phyloP scores from a whole-genome alignment of 1,140 invertebrate species.

The Drosophila funebris region DNA sequence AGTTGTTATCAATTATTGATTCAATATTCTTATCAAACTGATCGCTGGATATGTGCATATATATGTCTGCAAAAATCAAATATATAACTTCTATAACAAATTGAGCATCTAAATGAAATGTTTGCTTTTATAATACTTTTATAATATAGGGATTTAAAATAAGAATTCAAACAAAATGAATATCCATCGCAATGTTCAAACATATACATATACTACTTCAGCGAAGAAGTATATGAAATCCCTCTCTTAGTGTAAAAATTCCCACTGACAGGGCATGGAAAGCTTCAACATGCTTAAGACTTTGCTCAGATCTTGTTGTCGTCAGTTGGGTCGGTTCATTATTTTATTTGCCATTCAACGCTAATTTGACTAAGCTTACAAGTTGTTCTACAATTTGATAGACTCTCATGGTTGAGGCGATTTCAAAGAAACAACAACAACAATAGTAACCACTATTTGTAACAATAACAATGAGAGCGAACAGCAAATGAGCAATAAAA shows the following conservation, averaged over 20 bases:
- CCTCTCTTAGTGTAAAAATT: background rate
- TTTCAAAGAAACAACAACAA: constrained; percentile 11
- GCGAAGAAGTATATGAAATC: too few species aligned
- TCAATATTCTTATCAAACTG: too few species aligned
- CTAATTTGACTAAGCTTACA: constrained; percentile 23
- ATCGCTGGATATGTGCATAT: too few species aligned
- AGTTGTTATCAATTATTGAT: too few species aligned
- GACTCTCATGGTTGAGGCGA: background rate
- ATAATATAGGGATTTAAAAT: too few species aligned
- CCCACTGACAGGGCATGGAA: background rate
- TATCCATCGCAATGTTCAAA: too few species aligned
- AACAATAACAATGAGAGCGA: constrained; percentile 15
- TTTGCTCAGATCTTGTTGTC: background rate
- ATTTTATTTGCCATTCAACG: background rate
- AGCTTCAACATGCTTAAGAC: background rate
- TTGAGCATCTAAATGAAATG: too few species aligned
- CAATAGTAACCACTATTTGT: constrained; percentile 2
- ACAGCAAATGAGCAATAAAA: constrained; percentile 36
- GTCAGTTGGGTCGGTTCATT: background rate
- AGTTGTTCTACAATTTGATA: constrained; percentile 21
- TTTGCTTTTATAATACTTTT: too few species aligned
- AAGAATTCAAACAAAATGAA: too few species aligned
- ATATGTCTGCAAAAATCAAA: too few species aligned
- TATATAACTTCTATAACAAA: too few species aligned
- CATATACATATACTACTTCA: too few species aligned